These are phyloP conservation scores for Cheilosia scutellata DNA, from an alignment of 2,888 invertebrate species.

Conservation along the genomic window DNA sequence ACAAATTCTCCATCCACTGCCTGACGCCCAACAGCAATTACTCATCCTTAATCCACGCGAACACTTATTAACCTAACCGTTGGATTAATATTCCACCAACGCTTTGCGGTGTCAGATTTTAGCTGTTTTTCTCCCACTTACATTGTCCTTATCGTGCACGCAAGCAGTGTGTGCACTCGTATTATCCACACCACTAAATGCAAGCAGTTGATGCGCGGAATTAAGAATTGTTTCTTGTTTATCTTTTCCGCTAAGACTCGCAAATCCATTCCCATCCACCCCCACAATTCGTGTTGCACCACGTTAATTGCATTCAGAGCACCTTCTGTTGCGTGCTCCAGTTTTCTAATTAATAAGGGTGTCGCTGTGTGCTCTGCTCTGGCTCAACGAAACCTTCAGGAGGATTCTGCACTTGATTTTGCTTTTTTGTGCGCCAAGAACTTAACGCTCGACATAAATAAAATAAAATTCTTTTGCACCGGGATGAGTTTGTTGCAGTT, in stretches of 20 bases:
- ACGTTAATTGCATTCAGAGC: slow-evolving; percentile 45
- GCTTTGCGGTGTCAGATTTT: slow-evolving; percentile 10
- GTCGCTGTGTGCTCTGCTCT: slow-evolving; percentile 1
- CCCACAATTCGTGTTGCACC: slow-evolving; percentile 1
- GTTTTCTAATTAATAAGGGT: slow-evolving; percentile 64
- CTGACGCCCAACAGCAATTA: slow-evolving; percentile 50
- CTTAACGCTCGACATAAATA: slow-evolving; percentile 44
- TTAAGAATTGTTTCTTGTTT: slow-evolving; percentile 60
- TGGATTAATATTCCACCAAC: slow-evolving; percentile 47
- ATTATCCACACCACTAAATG: slow-evolving; percentile 49
- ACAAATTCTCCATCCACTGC: not conserved
- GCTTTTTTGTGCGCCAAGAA: slow-evolving; percentile 30
- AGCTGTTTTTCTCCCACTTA: slow-evolving; percentile 25
- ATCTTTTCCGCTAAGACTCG: slow-evolving; percentile 48
- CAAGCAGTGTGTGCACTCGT: slow-evolving; percentile 44
- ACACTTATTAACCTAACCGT: slow-evolving; percentile 36
- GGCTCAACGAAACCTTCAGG: slow-evolving; percentile 6
- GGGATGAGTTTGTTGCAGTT: not conserved
- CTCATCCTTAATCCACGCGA: slow-evolving; percentile 39
- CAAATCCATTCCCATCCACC: not conserved
- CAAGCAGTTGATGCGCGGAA: slow-evolving; percentile 45
- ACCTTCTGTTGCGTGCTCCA: slow-evolving; percentile 64
- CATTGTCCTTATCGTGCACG: slow-evolving; percentile 51
- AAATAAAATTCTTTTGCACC: slow-evolving; percentile 38
- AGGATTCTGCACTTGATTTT: slow-evolving; percentile 55